Percentiles rank a stretch among this genome's conserved stretches.
Evolutionary conservation across 1,140 invertebrate genomes (phyloP).

Genomic region (Acromyrmex heyeri): DNA sequence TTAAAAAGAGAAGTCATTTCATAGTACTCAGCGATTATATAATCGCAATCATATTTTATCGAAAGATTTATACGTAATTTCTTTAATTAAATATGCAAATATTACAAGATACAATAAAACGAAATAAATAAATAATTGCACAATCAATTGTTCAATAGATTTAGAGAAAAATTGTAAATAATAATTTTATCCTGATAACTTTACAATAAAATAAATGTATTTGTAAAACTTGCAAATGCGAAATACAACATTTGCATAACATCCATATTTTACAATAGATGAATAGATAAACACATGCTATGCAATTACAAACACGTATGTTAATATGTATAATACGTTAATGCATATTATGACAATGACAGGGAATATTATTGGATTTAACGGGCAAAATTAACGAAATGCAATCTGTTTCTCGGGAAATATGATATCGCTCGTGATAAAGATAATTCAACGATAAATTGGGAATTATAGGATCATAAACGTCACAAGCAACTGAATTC

Average conservation of each 20-base stretch:
- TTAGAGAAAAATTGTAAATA: background rate
- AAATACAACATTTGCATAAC: slow-evolving; percentile 20
- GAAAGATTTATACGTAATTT: background rate
- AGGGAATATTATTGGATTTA: slow-evolving; percentile 18
- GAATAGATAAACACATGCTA: background rate
- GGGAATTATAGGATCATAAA: slow-evolving; percentile 26
- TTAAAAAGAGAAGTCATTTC: background rate
- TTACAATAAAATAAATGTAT: slow-evolving; percentile 22
- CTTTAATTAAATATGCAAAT: background rate
- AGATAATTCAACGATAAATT: slow-evolving; percentile 37
- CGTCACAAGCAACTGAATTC: slow-evolving; percentile 9
- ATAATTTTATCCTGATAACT: slow-evolving; percentile 11
- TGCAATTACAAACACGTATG: background rate
- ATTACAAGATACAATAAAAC: background rate
- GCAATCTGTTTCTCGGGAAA: slow-evolving; percentile 40
- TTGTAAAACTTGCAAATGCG: background rate
- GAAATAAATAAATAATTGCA: slow-evolving; percentile 17
- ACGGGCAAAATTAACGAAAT: slow-evolving; percentile 32
- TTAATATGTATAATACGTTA: slow-evolving; percentile 9
- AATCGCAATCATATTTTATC: background rate
- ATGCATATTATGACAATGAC: background rate
- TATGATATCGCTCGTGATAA: slow-evolving; percentile 15
- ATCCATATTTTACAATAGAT: background rate
- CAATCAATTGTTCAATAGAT: background rate
- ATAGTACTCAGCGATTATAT: background rate